phyloP scores from a whole-genome alignment of 2,888 invertebrate genomes.

The Drosophila meridiana region DNA sequence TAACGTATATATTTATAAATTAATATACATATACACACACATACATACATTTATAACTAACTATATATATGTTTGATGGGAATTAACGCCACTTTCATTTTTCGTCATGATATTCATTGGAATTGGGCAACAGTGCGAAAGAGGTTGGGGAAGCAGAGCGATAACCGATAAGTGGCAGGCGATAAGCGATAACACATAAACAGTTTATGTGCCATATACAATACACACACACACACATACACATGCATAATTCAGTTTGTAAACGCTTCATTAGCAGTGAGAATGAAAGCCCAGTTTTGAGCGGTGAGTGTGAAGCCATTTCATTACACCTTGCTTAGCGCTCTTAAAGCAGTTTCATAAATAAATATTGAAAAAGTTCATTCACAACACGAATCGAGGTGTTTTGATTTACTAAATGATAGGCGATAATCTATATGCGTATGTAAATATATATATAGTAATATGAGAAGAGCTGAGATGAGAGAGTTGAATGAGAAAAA shows the following conservation, averaged over 20 bases:
- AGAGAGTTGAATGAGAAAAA: neutral
- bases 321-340: neutral
- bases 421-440: constrained; percentile 1
- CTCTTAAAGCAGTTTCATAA: constrained; percentile 7
- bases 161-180: constrained; percentile 22
- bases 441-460: neutral
- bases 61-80: neutral
- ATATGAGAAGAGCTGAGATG: neutral
- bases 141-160: constrained; percentile 6
- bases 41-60: neutral
- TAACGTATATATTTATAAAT: neutral
- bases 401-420: neutral
- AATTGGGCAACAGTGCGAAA: neutral
- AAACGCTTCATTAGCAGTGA: constrained; percentile 9
- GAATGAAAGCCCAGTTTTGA: neutral
- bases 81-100: constrained; percentile 41
- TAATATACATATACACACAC: neutral
- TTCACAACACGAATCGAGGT: constrained; percentile 7
- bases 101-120: constrained; percentile 23
- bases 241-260: neutral
- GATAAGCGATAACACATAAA: constrained; percentile 22
- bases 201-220: neutral
- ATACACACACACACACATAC: neutral
- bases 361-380: constrained; percentile 12
- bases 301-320: neutral